These are phyloP conservation scores for Synanceia verrucosa DNA, from an alignment of 2,797 vertebrate genomes.

Conservation along the genomic window DNA sequence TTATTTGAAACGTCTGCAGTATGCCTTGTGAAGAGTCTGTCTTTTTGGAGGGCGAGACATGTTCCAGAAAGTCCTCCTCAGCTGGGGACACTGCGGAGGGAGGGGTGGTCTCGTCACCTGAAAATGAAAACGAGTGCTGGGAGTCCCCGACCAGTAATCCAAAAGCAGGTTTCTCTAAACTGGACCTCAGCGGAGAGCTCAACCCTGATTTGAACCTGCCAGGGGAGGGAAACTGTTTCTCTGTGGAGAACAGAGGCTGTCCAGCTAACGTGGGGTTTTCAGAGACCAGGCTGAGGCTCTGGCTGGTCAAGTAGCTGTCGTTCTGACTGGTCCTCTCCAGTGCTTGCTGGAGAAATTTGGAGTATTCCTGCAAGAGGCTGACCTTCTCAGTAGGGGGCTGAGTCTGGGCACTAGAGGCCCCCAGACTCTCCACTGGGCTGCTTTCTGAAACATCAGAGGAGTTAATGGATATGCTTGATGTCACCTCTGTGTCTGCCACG, in stretches of 20 bases:
- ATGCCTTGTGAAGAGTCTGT: constrained; percentile 91
- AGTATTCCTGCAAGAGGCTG: constrained; percentile 98
- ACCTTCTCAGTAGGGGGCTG: constrained; percentile 94
- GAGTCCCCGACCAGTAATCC: constrained; percentile 96
- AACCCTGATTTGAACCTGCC: constrained; percentile 95
- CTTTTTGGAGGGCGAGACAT: constrained; percentile 98
- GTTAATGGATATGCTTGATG: constrained; percentile 98
- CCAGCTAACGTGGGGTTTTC: constrained; percentile 93
- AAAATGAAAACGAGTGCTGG: constrained; percentile 97
- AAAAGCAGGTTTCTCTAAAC: constrained; percentile 97
- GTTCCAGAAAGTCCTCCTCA: constrained; percentile 97
- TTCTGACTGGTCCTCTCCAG: constrained; percentile 99
- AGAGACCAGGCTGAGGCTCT: constrained; percentile 95
- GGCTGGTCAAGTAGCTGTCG: constrained; percentile 97
- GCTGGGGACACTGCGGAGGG: constrained; percentile 92
- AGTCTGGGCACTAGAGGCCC: constrained; percentile 83
- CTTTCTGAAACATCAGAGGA: constrained; percentile 93
- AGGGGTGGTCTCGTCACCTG: constrained; percentile 95
- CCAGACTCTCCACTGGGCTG: constrained; percentile 88
- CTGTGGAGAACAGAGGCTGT: constrained; percentile 94
- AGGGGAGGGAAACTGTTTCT: constrained; percentile 94
- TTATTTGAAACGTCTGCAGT: constrained; percentile 96
- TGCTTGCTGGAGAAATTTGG: constrained; percentile 98
- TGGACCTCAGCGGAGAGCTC: constrained; percentile 94
- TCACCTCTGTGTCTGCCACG: constrained; percentile 95